These are phyloP conservation scores for Elysia crispata DNA, from an alignment of 2,888 invertebrate genomes.

Conservation along the genomic window DNA sequence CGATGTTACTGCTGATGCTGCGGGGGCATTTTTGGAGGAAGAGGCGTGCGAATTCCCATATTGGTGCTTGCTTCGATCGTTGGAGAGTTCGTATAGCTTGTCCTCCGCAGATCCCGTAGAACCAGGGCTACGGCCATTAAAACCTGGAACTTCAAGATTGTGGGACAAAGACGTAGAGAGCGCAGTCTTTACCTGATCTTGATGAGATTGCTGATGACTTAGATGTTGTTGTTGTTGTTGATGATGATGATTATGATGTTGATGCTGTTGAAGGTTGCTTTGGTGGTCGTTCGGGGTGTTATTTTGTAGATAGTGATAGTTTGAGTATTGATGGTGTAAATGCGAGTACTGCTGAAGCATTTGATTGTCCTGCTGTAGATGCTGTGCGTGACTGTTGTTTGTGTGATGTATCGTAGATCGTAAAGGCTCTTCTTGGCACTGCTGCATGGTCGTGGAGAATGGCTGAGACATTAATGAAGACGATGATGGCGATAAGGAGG, in stretches of 20 bases:
- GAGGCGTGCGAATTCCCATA: not conserved
- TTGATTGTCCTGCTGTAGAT: slow-evolving; percentile 23
- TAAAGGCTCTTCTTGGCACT: not conserved
- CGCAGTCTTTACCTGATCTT: slow-evolving; percentile 11
- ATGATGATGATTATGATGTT: slow-evolving; percentile 37
- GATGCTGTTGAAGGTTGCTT: slow-evolving; percentile 29
- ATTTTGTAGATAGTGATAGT: not conserved
- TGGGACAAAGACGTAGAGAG: slow-evolving; percentile 37
- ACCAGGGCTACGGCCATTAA: not conserved
- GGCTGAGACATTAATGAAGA: slow-evolving; percentile 5
- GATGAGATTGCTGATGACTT: slow-evolving; percentile 32
- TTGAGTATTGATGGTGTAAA: slow-evolving; percentile 22
- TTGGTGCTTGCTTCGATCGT: not conserved
- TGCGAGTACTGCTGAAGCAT: not conserved
- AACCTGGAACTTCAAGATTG: slow-evolving; percentile 20
- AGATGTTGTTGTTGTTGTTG: slow-evolving; percentile 34
- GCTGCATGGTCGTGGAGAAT: slow-evolving; percentile 24
- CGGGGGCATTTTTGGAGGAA: not conserved
- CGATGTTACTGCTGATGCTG: not conserved
- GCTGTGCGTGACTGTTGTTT: not conserved
- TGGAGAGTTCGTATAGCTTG: slow-evolving; percentile 25
- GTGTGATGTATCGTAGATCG: slow-evolving; percentile 3
- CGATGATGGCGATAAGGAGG: slow-evolving; percentile 6
- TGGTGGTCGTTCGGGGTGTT: slow-evolving; percentile 10
- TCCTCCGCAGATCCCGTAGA: slow-evolving; percentile 6